Evolutionary conservation across 64 coral and sea anemone genomes (phyloP).

Genomic region (Stichodactyla helianthus): DNA sequence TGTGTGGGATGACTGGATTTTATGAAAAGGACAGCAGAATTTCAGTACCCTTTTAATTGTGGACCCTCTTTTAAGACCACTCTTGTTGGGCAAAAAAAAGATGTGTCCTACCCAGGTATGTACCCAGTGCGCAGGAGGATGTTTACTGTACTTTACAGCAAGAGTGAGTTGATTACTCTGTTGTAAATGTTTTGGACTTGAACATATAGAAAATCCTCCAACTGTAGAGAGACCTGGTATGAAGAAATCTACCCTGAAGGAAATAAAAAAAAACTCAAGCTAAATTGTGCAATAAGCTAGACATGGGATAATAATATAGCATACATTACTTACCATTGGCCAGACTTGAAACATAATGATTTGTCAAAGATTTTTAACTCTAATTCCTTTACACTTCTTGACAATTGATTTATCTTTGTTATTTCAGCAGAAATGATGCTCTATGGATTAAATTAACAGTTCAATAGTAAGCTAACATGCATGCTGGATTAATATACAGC

Average conservation of each 20-base stretch:
- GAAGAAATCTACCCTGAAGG: constrained; percentile 83
- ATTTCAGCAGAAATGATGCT: background rate
- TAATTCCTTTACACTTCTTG: constrained; percentile 64
- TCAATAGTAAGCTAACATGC: background rate
- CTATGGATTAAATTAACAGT: background rate
- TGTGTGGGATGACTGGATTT: too few relatives aligned
- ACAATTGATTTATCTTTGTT: constrained; percentile 30
- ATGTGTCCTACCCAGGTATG: constrained; percentile 32
- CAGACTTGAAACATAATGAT: constrained; percentile 65
- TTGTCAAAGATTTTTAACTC: constrained; percentile 48
- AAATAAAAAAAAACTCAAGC: background rate
- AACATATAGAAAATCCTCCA: constrained; percentile 87
- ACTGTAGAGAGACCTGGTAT: constrained; percentile 74
- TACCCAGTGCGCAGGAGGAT: constrained; percentile 75
- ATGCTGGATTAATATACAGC: background rate
- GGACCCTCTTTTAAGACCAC: background rate
- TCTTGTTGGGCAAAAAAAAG: background rate
- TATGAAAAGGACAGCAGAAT: too few relatives aligned
- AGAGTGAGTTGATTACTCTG: constrained; percentile 33
- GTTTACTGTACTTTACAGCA: constrained; percentile 65
- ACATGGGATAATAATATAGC: background rate
- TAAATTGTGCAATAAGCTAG: background rate
- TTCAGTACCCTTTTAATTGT: too few relatives aligned
- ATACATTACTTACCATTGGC: constrained; percentile 79
- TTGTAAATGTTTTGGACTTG: constrained; percentile 43